Percentiles rank a stretch among this genome's conserved stretches.
Conservation (phyloP, 2,797 vertebrate genomes). For the Hypotaenidia okinawae region DNA sequence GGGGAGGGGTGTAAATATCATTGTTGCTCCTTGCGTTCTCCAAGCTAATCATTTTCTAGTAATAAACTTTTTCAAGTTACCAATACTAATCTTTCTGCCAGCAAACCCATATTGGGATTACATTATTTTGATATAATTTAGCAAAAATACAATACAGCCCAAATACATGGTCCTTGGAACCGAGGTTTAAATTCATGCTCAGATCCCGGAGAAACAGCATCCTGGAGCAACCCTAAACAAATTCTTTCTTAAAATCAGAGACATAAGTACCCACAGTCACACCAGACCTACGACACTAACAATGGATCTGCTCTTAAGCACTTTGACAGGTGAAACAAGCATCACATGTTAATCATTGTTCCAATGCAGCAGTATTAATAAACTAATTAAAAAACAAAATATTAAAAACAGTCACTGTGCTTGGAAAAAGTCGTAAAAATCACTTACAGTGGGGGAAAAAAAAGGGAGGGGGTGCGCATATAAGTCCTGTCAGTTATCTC, state of each 20-base stretch:
- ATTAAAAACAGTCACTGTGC: background rate
- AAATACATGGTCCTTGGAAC: background rate
- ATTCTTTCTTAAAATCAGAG: background rate
- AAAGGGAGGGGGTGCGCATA: background rate
- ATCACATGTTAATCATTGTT: background rate
- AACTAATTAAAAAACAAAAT: background rate
- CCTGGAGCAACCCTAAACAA: background rate
- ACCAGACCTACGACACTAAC: rapidly evolving
- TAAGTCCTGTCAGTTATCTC: background rate
- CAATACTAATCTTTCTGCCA: background rate
- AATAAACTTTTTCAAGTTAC: background rate
- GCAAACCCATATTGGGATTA: background rate
- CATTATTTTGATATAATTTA: background rate
- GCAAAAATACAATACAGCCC: background rate
- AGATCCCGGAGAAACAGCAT: background rate
- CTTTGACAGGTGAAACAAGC: background rate
- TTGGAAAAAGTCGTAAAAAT: background rate
- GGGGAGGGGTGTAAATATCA: rapidly evolving
- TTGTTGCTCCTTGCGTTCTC: background rate
- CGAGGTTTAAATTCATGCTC: background rate
- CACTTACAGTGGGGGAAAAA: background rate
- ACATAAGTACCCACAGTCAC: rapidly evolving
- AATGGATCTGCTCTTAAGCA: background rate
- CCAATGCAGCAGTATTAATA: background rate
- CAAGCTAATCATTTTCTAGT: background rate